Evolutionary conservation across 2,113 vertebrate genomes (phyloP).

Genomic region (Erpornis zantholeuca): DNA sequence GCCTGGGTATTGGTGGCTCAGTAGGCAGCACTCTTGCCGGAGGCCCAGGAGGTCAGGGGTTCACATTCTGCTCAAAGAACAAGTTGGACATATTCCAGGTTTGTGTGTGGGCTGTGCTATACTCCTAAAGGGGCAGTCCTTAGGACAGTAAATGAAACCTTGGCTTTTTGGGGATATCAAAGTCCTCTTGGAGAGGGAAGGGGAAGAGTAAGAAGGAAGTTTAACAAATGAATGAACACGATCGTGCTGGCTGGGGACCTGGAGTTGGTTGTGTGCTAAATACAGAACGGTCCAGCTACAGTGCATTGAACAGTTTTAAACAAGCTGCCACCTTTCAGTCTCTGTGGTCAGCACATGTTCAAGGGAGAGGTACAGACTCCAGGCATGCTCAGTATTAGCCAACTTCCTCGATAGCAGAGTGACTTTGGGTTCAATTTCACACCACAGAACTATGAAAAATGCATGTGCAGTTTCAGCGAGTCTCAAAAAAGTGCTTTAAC

Average conservation of each 20-base stretch:
- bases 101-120: slow-evolving; percentile 48
- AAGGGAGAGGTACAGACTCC: not conserved
- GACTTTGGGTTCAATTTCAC: not conserved
- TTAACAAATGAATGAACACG: not conserved
- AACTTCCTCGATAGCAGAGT: not conserved
- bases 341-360: not conserved
- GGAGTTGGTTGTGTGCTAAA: not conserved
- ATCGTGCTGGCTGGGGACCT: not conserved
- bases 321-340: not conserved
- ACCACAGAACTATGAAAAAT: not conserved
- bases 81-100: slow-evolving; percentile 47
- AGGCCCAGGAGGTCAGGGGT: slow-evolving; percentile 49
- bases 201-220: not conserved
- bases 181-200: slow-evolving; percentile 10
- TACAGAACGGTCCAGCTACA: not conserved
- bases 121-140: slow-evolving; percentile 2
- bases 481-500: not conserved
- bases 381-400: not conserved
- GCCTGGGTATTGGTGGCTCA: slow-evolving; percentile 53
- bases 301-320: not conserved
- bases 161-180: slow-evolving; percentile 1
- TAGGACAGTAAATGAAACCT: slow-evolving; percentile 22
- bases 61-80: slow-evolving; percentile 51
- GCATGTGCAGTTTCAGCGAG: not conserved
- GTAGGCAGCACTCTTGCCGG: slow-evolving; percentile 54